Percentiles rank a stretch among this genome's conserved stretches.
Evolutionary conservation across 2,797 vertebrate genomes (phyloP).

Genomic region (Melanotaenia trifasciata): DNA sequence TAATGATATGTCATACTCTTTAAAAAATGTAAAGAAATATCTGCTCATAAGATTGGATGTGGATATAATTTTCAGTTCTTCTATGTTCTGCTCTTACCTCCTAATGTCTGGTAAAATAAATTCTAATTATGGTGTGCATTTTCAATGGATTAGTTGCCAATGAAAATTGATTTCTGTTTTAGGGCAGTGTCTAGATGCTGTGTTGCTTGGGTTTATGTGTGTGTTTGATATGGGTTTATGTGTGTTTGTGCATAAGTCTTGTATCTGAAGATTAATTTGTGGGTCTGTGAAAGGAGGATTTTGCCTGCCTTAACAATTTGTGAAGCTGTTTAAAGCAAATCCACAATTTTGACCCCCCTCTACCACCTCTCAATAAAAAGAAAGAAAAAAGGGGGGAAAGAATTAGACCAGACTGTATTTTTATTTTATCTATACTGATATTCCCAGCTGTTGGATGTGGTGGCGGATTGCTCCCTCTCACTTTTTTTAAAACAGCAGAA

Average conservation of each 20-base stretch:
- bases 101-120: conserved; percentile 54
- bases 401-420: too few relatives aligned
- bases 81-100: conserved; percentile 29
- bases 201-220: conserved; percentile 2
- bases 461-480: background rate
- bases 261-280: background rate
- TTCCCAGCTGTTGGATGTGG: too few relatives aligned
- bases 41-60: conserved; percentile 34
- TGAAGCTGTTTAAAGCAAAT: background rate
- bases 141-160: conserved; percentile 71
- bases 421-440: too few relatives aligned
- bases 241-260: background rate
- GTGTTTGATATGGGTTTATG: conserved; percentile 1
- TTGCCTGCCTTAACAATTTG: background rate
- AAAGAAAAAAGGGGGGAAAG: too few relatives aligned
- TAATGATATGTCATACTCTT: background rate
- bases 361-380: too few relatives aligned
- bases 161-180: conserved; percentile 68
- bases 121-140: conserved; percentile 65
- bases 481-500: too few relatives aligned
- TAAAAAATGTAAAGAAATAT: conserved; percentile 2
- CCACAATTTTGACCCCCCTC: too few relatives aligned
- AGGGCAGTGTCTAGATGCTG: conserved; percentile 20
- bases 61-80: conserved; percentile 22
- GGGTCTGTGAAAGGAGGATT: background rate